Evolutionary conservation across 2,888 invertebrate species (phyloP).

Genomic region (Dolomedes plantarius): DNA sequence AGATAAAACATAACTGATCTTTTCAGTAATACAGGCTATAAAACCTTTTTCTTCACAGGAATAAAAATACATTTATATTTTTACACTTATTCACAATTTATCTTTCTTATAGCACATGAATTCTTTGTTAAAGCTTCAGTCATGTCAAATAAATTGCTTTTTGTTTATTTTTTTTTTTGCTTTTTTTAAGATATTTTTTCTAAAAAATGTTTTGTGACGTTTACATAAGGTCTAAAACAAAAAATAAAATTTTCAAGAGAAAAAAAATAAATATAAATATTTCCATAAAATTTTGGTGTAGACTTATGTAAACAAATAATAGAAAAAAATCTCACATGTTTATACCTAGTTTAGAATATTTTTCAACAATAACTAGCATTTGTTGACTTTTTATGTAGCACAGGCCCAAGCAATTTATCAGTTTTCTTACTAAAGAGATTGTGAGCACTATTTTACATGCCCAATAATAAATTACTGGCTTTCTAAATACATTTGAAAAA

Average conservation of each 20-base stretch:
- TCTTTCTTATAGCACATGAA: slow-evolving; percentile 14
- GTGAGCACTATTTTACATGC: no score
- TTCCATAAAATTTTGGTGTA: neutral
- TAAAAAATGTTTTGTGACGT: slow-evolving; percentile 6
- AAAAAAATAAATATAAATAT: neutral
- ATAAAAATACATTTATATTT: slow-evolving; percentile 67
- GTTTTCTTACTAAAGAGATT: no score
- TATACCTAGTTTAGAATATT: neutral
- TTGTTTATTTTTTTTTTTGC: slow-evolving; percentile 31
- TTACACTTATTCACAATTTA: slow-evolving; percentile 35
- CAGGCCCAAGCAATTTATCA: neutral
- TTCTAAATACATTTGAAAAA: no score
- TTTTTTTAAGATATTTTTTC: slow-evolving; percentile 31
- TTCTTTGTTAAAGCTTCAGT: slow-evolving; percentile 56
- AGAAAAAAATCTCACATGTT: slow-evolving; percentile 9
- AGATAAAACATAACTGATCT: slow-evolving; percentile 22
- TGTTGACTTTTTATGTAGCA: slow-evolving; percentile 14
- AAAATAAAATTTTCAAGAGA: neutral
- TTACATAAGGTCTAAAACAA: slow-evolving; percentile 1
- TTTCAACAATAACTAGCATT: no score
- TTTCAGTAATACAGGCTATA: slow-evolving; percentile 16
- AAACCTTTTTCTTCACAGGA: slow-evolving; percentile 38
- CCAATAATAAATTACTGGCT: no score
- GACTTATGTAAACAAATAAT: neutral
- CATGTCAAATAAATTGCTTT: slow-evolving; percentile 24